Percentiles rank a stretch among this genome's conserved stretches.
phyloP scores from a whole-genome alignment of 92 coral and sea anemone genomes.

The Parazoanthus swiftii region DNA sequence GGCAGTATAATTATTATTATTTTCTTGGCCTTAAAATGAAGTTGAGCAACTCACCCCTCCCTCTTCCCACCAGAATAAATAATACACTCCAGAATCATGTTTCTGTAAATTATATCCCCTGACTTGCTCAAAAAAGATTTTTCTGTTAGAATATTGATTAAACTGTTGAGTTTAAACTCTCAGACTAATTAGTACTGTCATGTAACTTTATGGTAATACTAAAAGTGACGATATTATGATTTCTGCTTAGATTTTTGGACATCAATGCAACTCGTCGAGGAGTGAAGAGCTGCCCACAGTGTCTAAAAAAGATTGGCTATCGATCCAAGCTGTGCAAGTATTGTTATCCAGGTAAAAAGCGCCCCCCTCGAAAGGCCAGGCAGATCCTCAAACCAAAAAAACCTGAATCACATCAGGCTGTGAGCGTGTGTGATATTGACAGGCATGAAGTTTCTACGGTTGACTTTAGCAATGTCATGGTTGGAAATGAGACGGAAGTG shows the following conservation, averaged over 20 bases:
- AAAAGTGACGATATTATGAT: not conserved
- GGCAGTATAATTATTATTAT: no score
- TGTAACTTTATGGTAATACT: no score
- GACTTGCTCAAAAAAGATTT: no score
- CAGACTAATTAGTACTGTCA: no score
- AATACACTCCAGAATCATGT: no score
- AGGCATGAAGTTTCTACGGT: conserved; percentile 16
- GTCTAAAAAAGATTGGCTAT: conserved; percentile 88
- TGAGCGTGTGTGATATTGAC: conserved; percentile 1
- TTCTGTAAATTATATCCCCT: no score
- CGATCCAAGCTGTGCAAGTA: conserved; percentile 91
- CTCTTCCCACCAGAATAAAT: no score
- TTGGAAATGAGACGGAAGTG: conserved; percentile 65
- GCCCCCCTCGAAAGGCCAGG: conserved; percentile 44
- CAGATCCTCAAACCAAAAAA: conserved; percentile 36
- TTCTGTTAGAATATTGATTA: no score
- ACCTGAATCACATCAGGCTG: not conserved
- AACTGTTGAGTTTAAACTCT: no score
- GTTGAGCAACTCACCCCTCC: no score
- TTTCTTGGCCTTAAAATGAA: no score
- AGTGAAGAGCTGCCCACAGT: conserved; percentile 86
- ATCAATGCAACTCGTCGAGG: conserved; percentile 94
- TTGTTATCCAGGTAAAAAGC: conserved; percentile 69
- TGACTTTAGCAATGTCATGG: conserved; percentile 50
- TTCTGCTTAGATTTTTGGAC: conserved; percentile 53